Evolutionary conservation across 2,113 vertebrate genomes (phyloP).

Genomic region (Grus americana): DNA sequence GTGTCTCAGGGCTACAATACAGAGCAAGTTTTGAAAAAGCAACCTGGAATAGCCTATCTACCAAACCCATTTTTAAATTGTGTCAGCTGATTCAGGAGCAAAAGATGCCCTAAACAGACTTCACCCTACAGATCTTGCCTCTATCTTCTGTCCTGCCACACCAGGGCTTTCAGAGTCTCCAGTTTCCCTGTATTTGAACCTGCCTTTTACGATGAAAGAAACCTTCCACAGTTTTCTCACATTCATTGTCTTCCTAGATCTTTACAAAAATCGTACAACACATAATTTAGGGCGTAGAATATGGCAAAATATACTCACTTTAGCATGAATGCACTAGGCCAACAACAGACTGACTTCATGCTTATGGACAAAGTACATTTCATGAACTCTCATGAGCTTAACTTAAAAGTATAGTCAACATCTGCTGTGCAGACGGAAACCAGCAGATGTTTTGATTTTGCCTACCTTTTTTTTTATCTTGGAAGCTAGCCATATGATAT

Average conservation of each 20-base stretch:
- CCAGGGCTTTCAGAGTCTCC: neutral
- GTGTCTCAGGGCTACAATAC: neutral
- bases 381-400: neutral
- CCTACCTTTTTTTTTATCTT: neutral
- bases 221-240: neutral
- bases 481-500: neutral
- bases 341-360: neutral
- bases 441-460: slow-evolving; percentile 57
- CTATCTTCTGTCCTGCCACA: neutral
- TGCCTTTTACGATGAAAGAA: neutral
- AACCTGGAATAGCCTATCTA: neutral
- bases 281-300: neutral
- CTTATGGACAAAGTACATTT: neutral
- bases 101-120: neutral
- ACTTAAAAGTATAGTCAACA: slow-evolving; percentile 23
- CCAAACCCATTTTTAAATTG: neutral
- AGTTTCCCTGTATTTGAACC: neutral
- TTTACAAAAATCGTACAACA: neutral
- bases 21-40: neutral
- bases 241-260: neutral
- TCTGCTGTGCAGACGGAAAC: slow-evolving; percentile 24
- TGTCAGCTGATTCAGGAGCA: neutral
- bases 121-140: neutral
- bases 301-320: neutral
- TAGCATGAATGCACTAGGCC: neutral